A percentile compares a stretch with the other conserved stretches of the same genome.
These are phyloP conservation scores for Jaculus jaculus DNA, from an alignment of 2,113 vertebrate species.

Conservation along the genomic window DNA sequence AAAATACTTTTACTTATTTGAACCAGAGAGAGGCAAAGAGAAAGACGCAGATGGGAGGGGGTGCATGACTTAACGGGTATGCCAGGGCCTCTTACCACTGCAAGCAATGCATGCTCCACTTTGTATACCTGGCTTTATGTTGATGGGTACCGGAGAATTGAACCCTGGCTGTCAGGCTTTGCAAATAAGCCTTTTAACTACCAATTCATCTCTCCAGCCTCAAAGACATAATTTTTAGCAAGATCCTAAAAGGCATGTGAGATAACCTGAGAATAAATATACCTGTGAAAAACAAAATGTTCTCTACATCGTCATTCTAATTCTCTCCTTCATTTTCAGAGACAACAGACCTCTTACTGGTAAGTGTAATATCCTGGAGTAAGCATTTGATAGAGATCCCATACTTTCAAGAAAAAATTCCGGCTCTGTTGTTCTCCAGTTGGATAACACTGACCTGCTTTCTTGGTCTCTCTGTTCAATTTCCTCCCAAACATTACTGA, in stretches of 20 bases:
- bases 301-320: not conserved
- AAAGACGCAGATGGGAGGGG: too few relatives aligned
- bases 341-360: not conserved
- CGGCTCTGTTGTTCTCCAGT: not conserved
- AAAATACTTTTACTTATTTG: too few relatives aligned
- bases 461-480: not conserved
- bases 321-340: not conserved
- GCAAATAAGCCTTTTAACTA: too few relatives aligned
- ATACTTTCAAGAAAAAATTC: not conserved
- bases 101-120: too few relatives aligned
- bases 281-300: not conserved
- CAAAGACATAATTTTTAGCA: not conserved
- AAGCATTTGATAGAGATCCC: not conserved
- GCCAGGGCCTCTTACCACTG: too few relatives aligned
- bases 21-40: too few relatives aligned
- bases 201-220: too few relatives aligned
- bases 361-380: not conserved
- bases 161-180: too few relatives aligned
- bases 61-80: too few relatives aligned
- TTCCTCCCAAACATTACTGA: not conserved
- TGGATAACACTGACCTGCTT: not conserved
- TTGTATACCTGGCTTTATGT: too few relatives aligned
- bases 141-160: too few relatives aligned
- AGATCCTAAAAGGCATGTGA: not conserved
- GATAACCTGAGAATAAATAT: not conserved